Evolutionary conservation across 2,888 invertebrate species (phyloP), one percentile per base, ranked within the genome.

Genomic region (Nasonia oneida): DNA sequence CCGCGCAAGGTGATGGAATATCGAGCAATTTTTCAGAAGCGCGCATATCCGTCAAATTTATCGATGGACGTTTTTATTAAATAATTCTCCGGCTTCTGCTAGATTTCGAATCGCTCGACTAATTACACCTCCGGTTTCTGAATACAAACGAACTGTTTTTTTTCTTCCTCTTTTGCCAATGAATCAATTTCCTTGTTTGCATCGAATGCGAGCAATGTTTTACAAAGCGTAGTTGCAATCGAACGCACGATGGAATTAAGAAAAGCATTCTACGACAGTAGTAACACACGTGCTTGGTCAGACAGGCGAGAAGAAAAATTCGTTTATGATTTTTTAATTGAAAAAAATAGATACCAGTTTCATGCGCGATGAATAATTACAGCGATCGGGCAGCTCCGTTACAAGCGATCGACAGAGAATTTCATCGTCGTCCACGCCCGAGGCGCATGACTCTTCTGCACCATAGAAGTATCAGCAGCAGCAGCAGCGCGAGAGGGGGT

Each of bases 361-460:
- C 15, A 67, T 12, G 4, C 15, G 14, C 75, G 10, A 50, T 75
- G 53, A 75, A 75, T 75, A 75, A 75, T 75, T 75, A 75, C 53
- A 50, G 15, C 50, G 15, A 75, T 3, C n/a, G 33, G 2, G 42
- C 15, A 6, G 3, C 29, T 12, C 8, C 10, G 39, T 39, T 39
- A n/a, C 10, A 75, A 79, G 76, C 64, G 81, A 83, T 80, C 87
- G 67, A 82, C 83, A 84, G 84, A 53, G 61, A 86, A 87, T 81
- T 86, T 88, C 86, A 86, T 87, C 87, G 78, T 78, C 81, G 81
- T 76, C 53, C 74, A 39, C 81, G 80, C 71, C 74, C 50, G 23
- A n/a, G 29, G 61, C 83, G 78, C 85, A 84, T 84, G 81, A 87
- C 86, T 83, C 84, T 77, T 2, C 57, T 61, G 57, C n/a, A 23